These are phyloP conservation scores for Canis aureus DNA, from an alignment of 2,113 vertebrate species.

Conservation along the genomic window DNA sequence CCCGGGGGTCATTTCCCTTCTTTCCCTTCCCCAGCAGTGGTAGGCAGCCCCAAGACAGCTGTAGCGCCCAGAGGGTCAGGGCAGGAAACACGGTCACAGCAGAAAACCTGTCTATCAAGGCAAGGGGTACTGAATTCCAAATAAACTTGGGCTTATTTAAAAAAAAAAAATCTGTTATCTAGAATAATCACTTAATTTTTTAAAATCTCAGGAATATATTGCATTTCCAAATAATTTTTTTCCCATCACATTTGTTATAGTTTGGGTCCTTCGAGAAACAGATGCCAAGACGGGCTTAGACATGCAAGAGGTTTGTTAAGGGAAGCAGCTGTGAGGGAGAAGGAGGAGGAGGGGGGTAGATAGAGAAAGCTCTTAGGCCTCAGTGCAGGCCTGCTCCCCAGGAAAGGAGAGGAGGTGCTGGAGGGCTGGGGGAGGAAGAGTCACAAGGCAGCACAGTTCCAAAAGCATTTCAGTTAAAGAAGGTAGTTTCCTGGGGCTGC, in stretches of 20 bases:
- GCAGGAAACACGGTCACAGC: background rate
- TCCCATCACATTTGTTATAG: background rate
- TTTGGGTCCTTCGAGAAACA: background rate
- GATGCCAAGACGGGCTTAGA: background rate
- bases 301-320: background rate
- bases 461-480: background rate
- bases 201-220: background rate
- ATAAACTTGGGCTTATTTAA: background rate
- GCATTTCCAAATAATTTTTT: background rate
- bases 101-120: constrained; percentile 1
- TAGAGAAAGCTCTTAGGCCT: background rate
- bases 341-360: background rate
- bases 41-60: background rate
- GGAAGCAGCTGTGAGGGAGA: background rate
- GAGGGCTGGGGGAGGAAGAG: background rate
- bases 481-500: background rate
- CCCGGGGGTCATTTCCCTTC: background rate
- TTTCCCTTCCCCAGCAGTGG: background rate
- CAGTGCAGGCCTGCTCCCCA: no score
- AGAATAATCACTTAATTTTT: background rate
- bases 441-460: background rate
- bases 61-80: background rate
- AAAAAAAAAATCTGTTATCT: background rate
- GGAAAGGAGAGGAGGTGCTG: background rate
- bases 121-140: background rate